Evolutionary conservation across 1,140 invertebrate species (phyloP), one percentile per base, ranked within the genome.

Genomic region (Leptopilina boulardi): DNA sequence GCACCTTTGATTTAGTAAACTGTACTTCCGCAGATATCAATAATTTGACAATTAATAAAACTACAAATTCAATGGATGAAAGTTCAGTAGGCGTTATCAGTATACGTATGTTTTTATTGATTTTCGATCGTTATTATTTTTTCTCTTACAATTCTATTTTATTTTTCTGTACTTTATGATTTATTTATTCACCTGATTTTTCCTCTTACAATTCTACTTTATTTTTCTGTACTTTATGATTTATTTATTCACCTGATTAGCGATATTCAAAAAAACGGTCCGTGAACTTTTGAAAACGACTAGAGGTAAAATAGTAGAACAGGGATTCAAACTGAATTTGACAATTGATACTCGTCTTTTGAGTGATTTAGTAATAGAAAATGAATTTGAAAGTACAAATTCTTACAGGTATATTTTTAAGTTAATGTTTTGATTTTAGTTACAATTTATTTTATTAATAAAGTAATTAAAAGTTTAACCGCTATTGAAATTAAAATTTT

Each of bases 351-450:
- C 30, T 56, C 70, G 78, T 74, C n/a, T 66, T 21, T 71, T 80
- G 11, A 79, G 78, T 51, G 75, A 79, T 41, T 71, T 79, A 71
- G 47, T 79, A 59, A 74, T 79, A 19, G 71, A 79, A 19, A 59
- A 79, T 54, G 74, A 76, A 79, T 79, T 79, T 26, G 78, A 79
- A 18, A 70, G 38, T 21, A 44, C 56, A 13, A 56, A 71, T 38
- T 74, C 15, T 41, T 79, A 76, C 51, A 79, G 71, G 78, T 76
- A 79, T 71, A 66, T 54, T 75, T 10, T 8, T 13, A n/a, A 26
- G 54, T 47, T 47, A 2, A 51, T 1, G 47, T 51, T 51, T 1
- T 51, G 1, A n/a, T 51, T 51, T 51, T 51, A 51, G 15, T 51
- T 15, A 15, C 23, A 15, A 15, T 15, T 66, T 26, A 30, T 26